Evolutionary conservation across 1,140 invertebrate species (phyloP).

Genomic region (Halictus rubicundus): DNA sequence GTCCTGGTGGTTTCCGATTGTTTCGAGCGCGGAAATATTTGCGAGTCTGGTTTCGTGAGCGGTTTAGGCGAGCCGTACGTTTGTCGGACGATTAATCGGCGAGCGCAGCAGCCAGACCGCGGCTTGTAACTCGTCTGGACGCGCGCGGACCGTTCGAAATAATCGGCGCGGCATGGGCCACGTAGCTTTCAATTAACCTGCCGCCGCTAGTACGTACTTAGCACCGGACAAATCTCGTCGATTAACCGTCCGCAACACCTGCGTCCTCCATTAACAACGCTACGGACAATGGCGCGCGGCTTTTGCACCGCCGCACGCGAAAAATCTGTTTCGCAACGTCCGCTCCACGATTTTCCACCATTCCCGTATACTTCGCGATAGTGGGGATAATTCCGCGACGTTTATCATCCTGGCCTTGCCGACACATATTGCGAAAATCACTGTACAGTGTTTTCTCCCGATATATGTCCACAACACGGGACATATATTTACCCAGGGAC

Average conservation of each 20-base stretch:
- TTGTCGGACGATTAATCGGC: not conserved
- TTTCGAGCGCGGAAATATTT: too few species aligned
- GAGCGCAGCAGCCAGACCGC: not conserved
- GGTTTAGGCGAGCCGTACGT: too few species aligned
- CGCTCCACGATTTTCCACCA: too few species aligned
- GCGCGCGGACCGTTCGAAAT: not conserved
- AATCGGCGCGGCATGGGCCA: not conserved
- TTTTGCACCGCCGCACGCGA: not conserved
- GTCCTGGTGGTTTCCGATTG: too few species aligned
- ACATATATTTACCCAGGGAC: too few species aligned
- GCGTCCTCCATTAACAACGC: slow-evolving; percentile 13
- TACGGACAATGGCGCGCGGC: not conserved
- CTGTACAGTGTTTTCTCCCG: too few species aligned
- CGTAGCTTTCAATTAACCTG: slow-evolving; percentile 6
- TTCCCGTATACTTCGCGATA: too few species aligned
- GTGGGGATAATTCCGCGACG: too few species aligned
- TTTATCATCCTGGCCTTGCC: too few species aligned
- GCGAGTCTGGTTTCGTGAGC: too few species aligned
- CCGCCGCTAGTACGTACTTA: not conserved
- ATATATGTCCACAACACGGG: too few species aligned
- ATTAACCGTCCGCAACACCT: slow-evolving; percentile 25
- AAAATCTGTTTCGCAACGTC: not conserved
- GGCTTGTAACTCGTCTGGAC: not conserved
- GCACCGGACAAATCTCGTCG: slow-evolving; percentile 19
- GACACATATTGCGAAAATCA: too few species aligned